Percentiles rank a stretch among this genome's conserved stretches.
Conservation (phyloP, 35 echinoderm and acorn worm species). For the Lytechinus pictus region DNA sequence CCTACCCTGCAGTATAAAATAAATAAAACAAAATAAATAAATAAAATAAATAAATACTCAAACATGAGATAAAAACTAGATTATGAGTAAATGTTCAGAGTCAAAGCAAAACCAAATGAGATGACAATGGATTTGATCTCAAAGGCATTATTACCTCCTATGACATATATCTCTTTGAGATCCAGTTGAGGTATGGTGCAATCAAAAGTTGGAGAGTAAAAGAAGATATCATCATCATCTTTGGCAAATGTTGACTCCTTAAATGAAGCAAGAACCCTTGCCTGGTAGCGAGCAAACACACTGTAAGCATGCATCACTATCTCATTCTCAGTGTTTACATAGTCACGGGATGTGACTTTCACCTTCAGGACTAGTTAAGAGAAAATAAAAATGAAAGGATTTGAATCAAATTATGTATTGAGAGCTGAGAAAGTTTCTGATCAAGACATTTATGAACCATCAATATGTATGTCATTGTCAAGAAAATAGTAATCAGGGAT, state of each 20-base stretch:
- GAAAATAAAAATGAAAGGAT: not conserved
- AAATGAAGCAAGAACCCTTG: not conserved
- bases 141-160: not conserved
- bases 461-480: too few relatives aligned
- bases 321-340: not conserved
- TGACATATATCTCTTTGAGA: not conserved
- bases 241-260: not conserved
- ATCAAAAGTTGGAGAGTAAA: not conserved
- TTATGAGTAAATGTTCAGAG: too few relatives aligned
- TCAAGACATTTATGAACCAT: too few relatives aligned
- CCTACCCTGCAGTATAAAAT: too few relatives aligned
- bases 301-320: not conserved
- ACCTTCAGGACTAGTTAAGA: not conserved
- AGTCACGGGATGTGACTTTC: not conserved
- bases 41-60: too few relatives aligned
- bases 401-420: too few relatives aligned
- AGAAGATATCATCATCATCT: not conserved
- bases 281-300: not conserved
- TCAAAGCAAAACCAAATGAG: too few relatives aligned
- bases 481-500: too few relatives aligned
- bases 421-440: too few relatives aligned
- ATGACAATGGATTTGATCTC: too few relatives aligned
- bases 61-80: too few relatives aligned
- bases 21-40: too few relatives aligned
- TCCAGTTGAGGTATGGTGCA: not conserved